phyloP scores from a whole-genome alignment of 2,113 vertebrate species.

The Ammospiza caudacuta region DNA sequence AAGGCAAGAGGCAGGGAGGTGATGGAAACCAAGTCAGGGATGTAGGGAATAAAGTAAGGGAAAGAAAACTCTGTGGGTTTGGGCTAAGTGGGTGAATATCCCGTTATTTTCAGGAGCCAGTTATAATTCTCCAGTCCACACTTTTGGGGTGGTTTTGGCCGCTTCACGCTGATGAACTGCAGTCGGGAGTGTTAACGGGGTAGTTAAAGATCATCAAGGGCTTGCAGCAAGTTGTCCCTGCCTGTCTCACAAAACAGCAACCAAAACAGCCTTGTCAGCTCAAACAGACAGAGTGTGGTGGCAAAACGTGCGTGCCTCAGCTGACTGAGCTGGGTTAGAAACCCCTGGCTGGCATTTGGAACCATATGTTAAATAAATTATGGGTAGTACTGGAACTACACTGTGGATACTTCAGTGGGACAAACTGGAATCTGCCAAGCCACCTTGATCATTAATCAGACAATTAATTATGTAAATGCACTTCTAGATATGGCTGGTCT shows the following conservation, averaged over 20 bases:
- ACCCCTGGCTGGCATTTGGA: not conserved
- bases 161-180: not conserved
- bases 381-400: not conserved
- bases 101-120: not conserved
- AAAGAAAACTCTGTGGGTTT: not conserved
- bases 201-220: constrained; percentile 36
- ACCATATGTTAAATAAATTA: not conserved
- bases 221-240: constrained; percentile 25
- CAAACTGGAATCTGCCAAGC: not conserved
- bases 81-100: not conserved
- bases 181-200: not conserved
- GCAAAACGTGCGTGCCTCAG: not conserved
- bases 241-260: not conserved
- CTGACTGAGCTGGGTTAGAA: not conserved
- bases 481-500: not conserved
- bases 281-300: not conserved
- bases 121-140: not conserved
- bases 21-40: not conserved
- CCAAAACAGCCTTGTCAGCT: constrained; percentile 49
- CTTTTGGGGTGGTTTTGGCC: not conserved
- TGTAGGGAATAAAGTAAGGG: not conserved
- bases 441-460: not conserved
- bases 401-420: not conserved
- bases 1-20: not conserved
- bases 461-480: not conserved